phyloP scores from a whole-genome alignment of 2,113 vertebrate species.

The Tauraco erythrolophus region DNA sequence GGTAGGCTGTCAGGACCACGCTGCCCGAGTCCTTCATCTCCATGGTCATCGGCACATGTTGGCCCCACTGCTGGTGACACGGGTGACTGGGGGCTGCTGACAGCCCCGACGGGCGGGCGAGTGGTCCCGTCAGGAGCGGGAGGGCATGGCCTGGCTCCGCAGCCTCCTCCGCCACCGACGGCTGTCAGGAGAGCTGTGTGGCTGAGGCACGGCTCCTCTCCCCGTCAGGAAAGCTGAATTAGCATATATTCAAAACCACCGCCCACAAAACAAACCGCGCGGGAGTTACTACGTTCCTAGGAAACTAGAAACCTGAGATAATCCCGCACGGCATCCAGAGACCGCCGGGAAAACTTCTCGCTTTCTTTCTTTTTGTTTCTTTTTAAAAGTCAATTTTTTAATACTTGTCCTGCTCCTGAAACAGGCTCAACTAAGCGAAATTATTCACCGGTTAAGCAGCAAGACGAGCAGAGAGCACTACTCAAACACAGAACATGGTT shows the following conservation, averaged over 20 bases:
- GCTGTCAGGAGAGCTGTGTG: conserved; percentile 43
- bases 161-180: not conserved
- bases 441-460: not conserved
- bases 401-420: not conserved
- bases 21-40: conserved; percentile 86
- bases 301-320: conserved; percentile 61
- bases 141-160: not conserved
- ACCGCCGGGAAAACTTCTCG: not conserved
- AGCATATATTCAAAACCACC: conserved; percentile 69
- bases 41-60: conserved; percentile 78
- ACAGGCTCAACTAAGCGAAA: not conserved
- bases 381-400: not conserved
- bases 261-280: conserved; percentile 54
- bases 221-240: conserved; percentile 48
- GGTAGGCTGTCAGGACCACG: conserved; percentile 89
- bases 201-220: conserved; percentile 16
- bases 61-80: not conserved
- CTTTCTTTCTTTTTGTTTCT: not conserved
- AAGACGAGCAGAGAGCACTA: not conserved
- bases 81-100: not conserved
- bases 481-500: not conserved
- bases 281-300: conserved; percentile 43
- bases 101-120: not conserved
- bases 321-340: not conserved
- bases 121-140: not conserved